Evolutionary conservation across 1,140 invertebrate genomes (phyloP).

Genomic region (Drosophila burlai): DNA sequence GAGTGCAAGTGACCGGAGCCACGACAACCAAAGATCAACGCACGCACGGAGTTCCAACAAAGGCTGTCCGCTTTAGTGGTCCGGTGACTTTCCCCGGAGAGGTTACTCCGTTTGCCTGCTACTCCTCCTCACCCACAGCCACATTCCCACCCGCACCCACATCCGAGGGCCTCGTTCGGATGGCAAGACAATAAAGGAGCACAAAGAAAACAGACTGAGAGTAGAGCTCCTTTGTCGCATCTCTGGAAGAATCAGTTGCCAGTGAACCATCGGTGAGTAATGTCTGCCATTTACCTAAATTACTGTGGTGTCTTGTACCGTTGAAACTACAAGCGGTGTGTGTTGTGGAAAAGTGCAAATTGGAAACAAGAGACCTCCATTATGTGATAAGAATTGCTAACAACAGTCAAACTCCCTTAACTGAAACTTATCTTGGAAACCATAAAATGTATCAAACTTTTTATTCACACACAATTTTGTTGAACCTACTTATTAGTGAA

Average conservation of each 20-base stretch:
- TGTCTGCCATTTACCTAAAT: constrained; percentile 22
- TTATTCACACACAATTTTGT: not conserved
- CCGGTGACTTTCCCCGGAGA: constrained; percentile 66
- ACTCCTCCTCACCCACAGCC: constrained; percentile 21
- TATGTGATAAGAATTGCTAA: constrained; percentile 29
- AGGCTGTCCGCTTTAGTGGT: constrained; percentile 56
- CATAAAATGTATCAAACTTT: not conserved
- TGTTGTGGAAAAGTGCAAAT: constrained; percentile 15
- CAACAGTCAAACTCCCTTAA: not conserved
- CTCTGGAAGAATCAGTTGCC: constrained; percentile 25
- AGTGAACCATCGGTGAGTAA: constrained; percentile 35
- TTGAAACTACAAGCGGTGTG: constrained; percentile 14
- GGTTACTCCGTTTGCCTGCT: constrained; percentile 9
- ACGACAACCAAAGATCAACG: constrained; percentile 62
- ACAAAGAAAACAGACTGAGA: constrained; percentile 18
- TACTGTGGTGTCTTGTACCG: constrained; percentile 12
- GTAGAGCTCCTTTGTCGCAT: constrained; percentile 39
- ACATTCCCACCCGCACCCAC: constrained; percentile 27
- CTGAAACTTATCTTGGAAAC: no score
- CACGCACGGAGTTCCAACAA: constrained; percentile 60
- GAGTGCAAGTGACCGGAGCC: constrained; percentile 59
- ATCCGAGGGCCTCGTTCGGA: constrained; percentile 14
- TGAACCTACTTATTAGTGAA: not conserved
- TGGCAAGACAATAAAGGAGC: constrained; percentile 64
- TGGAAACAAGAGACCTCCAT: constrained; percentile 22